These are phyloP conservation scores for Eilema depressum DNA, from an alignment of 2,888 invertebrate genomes.

Conservation along the genomic window DNA sequence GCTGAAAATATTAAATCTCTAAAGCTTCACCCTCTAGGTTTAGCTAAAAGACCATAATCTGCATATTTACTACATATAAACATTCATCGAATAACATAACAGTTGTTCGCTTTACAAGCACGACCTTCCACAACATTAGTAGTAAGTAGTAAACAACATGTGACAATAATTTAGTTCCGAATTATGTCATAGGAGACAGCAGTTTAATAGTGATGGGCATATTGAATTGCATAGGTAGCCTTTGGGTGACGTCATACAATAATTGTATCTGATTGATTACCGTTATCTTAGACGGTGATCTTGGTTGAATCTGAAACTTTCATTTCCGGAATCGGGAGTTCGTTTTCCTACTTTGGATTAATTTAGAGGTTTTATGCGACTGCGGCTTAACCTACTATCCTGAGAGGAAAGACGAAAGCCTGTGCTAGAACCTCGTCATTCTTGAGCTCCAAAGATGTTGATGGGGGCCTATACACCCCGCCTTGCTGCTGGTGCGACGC, in stretches of 20 bases:
- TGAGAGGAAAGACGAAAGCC: no score
- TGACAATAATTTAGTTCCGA: background rate
- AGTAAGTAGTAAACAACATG: background rate
- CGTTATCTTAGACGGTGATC: no score
- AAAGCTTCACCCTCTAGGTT: background rate
- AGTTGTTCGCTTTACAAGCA: background rate
- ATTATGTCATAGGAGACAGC: background rate
- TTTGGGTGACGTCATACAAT: background rate
- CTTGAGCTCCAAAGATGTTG: no score
- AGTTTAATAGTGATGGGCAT: background rate
- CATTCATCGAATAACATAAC: background rate
- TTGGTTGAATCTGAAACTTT: no score
- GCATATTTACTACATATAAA: background rate
- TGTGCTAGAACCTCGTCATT: no score
- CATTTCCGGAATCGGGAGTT: no score
- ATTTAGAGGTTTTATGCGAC: no score
- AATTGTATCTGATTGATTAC: no score
- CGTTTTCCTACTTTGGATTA: no score
- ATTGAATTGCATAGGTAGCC: background rate
- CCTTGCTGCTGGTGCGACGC: no score
- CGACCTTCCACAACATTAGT: conserved; percentile 9
- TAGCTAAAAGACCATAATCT: background rate
- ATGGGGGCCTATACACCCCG: no score
- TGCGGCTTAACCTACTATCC: no score
- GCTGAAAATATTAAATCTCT: background rate